Evolutionary conservation across 2,113 vertebrate genomes (phyloP).

Genomic region (Eubucco bourcierii): DNA sequence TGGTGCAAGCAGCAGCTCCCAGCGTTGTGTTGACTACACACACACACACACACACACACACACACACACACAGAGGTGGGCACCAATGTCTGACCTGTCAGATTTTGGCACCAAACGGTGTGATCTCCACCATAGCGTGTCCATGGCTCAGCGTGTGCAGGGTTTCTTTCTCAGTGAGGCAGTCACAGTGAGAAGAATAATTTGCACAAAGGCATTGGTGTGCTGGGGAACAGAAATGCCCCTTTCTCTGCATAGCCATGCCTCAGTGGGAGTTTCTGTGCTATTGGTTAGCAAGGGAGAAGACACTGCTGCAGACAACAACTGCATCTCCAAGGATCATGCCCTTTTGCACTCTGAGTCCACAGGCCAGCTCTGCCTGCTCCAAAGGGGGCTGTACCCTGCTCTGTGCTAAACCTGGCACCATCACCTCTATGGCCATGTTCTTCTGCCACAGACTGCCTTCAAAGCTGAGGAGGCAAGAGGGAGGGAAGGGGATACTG

Average conservation of each 20-base stretch:
- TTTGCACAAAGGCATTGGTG: neutral
- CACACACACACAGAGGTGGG: rapidly evolving
- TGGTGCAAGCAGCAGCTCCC: rapidly evolving
- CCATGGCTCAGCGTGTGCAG: rapidly evolving
- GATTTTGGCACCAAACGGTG: rapidly evolving
- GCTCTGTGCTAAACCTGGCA: neutral
- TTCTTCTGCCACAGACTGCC: neutral
- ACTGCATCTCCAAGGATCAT: neutral
- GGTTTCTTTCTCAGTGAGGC: neutral
- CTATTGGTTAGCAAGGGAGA: neutral
- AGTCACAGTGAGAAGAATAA: neutral
- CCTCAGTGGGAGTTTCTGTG: neutral
- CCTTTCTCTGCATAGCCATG: neutral
- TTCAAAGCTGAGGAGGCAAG: neutral
- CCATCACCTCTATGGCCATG: neutral
- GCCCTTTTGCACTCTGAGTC: neutral
- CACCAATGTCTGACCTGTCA: neutral
- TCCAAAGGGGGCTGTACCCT: neutral
- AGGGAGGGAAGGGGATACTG: neutral
- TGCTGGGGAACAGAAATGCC: neutral
- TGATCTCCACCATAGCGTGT: neutral
- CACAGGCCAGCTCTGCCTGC: neutral
- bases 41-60: neutral
- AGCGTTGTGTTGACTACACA: neutral
- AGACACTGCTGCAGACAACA: neutral